These are phyloP conservation scores for Agapornis roseicollis DNA, from an alignment of 2,113 vertebrate species.

Conservation along the genomic window DNA sequence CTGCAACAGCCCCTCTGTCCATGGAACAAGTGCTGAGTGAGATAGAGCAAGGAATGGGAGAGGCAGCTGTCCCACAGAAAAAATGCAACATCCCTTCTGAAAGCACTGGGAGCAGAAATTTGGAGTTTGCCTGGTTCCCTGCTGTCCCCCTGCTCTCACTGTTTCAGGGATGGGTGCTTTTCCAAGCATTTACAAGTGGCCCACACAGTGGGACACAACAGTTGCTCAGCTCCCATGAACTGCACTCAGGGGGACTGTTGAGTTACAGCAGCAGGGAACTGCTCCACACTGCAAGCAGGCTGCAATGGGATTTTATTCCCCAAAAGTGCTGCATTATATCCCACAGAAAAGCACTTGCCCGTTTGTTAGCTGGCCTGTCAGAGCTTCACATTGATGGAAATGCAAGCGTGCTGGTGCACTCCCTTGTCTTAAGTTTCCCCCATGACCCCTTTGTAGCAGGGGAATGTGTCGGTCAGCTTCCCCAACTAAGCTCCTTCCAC, in stretches of 20 bases:
- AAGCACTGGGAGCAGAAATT: neutral
- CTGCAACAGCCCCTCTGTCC: neutral
- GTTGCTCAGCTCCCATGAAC: constrained; percentile 4
- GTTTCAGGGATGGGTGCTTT: neutral
- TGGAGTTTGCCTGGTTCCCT: neutral
- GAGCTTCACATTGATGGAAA: neutral
- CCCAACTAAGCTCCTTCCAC: neutral
- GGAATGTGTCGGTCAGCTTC: neutral
- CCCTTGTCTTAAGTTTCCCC: constrained; percentile 25
- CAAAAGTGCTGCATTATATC: neutral
- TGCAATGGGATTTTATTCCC: constrained; percentile 59
- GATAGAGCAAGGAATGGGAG: neutral
- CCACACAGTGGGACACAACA: constrained; percentile 15
- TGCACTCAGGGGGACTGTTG: neutral
- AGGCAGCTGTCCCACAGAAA: neutral
- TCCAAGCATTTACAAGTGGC: neutral
- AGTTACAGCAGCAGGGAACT: constrained; percentile 32
- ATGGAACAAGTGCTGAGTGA: neutral
- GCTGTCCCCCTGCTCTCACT: neutral
- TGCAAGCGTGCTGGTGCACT: neutral
- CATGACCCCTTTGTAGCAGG: neutral
- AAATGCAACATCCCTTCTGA: neutral
- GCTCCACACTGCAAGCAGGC: neutral
- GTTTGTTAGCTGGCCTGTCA: neutral
- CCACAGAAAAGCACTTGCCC: neutral